Base-by-base conservation (phyloP, 2,113 vertebrate species). In the Cranoglanis bouderius region DNA sequence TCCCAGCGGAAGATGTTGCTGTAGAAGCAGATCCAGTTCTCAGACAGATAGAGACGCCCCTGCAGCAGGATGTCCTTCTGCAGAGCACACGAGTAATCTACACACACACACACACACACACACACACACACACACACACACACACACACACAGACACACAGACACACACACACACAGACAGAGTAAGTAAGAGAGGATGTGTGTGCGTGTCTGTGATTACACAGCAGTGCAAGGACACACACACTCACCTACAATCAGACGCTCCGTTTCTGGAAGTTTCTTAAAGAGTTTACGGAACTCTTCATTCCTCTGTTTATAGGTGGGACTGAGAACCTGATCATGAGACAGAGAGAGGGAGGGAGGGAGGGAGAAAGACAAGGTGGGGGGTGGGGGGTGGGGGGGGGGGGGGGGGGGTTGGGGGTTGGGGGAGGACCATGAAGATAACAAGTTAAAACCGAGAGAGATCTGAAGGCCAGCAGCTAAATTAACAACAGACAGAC, bases 1-100 rank as follows among this genome's bases (percentile, higher is more conserved):
- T 98, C 97, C 97, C 97, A 98, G 92, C 97, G 96, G 94, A 98
- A 98, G 93, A 98, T 98, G 93, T 98, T 98, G 90, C 97, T 97
- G 93, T 98, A 97, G 94, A 98, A 98, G 92, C 97, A 98, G 87
- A 98, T 95, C 96, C 97, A 98, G 91, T 97, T 97, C 93, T 98
- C 97, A 0, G 97, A 98, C 90, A 98, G 95, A 92, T 98, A 98
- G 51, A 98, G 96, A 32, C 97, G 96, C 6, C 97, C 97, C 92
- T 98, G 97, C 12, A 98, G 96, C 81, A 98, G 94, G 87, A 98
- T 98, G 92, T 98, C 97, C 26, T 96, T 97, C 94, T 98, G 97
- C 87, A 98, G 94, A 40, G 97, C 97, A 24, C 97, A 98, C 29
- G 97, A 98, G 94, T 98, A 98, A 93, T 98, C 97, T 98, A 94